Evolutionary conservation across 2,797 vertebrate genomes (phyloP).

Genomic region (Ctenopoma multispine): DNA sequence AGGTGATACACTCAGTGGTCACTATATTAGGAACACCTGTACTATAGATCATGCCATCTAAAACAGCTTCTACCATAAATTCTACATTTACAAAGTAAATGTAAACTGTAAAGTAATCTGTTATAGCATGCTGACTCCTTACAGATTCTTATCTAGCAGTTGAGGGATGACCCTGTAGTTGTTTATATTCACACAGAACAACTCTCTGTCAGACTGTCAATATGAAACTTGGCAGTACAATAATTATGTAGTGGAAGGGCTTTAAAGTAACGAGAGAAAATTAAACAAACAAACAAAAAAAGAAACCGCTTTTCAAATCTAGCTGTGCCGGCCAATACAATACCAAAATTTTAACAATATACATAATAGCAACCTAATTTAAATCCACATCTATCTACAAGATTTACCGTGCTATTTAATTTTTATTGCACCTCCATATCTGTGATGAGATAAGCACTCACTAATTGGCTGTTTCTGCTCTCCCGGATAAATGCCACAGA

Average conservation of each 20-base stretch:
- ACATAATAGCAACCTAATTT: conserved; percentile 34
- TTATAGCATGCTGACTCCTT: neutral
- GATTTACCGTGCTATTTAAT: conserved; percentile 66
- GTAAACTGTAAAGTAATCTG: too few relatives aligned
- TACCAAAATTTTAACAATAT: conserved; percentile 7
- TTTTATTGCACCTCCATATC: conserved; percentile 72
- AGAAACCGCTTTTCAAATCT: neutral
- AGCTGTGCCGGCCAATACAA: neutral
- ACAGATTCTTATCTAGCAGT: neutral
- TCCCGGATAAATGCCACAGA: conserved; percentile 79
- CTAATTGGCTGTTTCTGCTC: conserved; percentile 82
- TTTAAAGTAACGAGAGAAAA: neutral
- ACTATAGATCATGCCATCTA: too few relatives aligned
- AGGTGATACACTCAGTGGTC: too few relatives aligned
- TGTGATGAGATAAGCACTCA: conserved; percentile 76
- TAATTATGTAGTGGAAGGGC: neutral
- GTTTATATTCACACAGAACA: neutral
- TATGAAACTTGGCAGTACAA: neutral
- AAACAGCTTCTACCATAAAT: too few relatives aligned
- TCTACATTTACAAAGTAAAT: too few relatives aligned
- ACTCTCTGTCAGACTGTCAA: neutral
- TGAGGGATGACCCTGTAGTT: neutral
- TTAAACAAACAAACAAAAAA: neutral
- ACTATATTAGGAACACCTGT: too few relatives aligned
- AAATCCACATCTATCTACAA: conserved; percentile 33